A percentile compares a stretch with the other conserved stretches of the same genome.
phyloP scores from a whole-genome alignment of 2,113 vertebrate genomes.

The Corynorhinus townsendii region DNA sequence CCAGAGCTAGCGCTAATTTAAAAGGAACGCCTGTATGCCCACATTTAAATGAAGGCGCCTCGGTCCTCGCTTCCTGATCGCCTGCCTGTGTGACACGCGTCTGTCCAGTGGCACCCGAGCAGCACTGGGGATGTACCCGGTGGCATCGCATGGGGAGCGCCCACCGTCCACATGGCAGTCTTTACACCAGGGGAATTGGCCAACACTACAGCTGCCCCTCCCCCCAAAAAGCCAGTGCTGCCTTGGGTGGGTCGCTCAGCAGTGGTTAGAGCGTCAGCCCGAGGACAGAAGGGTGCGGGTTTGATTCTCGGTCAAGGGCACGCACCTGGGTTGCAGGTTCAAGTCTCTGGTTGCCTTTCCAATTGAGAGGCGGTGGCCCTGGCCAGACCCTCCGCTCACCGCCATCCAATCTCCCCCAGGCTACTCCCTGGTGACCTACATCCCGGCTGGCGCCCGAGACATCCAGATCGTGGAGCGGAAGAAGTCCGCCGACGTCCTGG shows the following conservation, averaged over 20 bases:
- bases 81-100: fast-evolving
- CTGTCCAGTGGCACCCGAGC: fast-evolving
- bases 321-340: too few species aligned
- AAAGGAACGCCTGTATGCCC: background rate
- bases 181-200: fast-evolving
- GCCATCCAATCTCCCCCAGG: constrained; percentile 76
- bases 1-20: background rate
- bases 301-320: too few species aligned
- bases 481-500: constrained; percentile 95
- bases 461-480: constrained; percentile 98
- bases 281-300: too few species aligned
- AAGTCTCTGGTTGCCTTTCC: background rate
- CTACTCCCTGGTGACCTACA: constrained; percentile 96
- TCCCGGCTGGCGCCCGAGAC: constrained; percentile 94
- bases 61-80: fast-evolving
- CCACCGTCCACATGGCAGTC: fast-evolving
- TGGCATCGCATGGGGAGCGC: fast-evolving
- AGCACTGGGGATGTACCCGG: fast-evolving
- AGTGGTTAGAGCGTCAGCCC: too few species aligned
- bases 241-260: too few species aligned
- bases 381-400: background rate
- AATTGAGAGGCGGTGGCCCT: fast-evolving
- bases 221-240: fast-evolving
- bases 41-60: too few species aligned
- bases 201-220: fast-evolving